Evolutionary conservation across 2,113 vertebrate genomes (phyloP).

Genomic region (Antidorcas marsupialis): DNA sequence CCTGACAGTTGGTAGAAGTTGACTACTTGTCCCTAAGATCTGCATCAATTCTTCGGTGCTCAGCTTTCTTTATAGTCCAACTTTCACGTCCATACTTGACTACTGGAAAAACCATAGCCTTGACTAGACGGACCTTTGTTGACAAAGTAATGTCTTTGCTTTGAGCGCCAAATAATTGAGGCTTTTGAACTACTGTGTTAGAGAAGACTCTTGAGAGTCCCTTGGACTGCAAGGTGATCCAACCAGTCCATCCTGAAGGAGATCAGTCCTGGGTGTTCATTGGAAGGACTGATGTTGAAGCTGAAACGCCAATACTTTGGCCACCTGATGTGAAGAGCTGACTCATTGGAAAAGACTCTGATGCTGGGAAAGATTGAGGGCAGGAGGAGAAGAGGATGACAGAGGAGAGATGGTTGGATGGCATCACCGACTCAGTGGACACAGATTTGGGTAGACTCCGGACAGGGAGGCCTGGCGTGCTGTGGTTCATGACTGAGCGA

Average conservation of each 20-base stretch:
- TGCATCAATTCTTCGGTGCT: not conserved
- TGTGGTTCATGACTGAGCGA: not conserved
- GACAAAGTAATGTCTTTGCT: not conserved
- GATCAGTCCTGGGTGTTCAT: not conserved
- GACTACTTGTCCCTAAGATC: not conserved
- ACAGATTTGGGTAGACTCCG: accelerated
- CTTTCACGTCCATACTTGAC: not conserved
- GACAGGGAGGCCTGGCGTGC: not conserved
- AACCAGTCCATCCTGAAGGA: not conserved
- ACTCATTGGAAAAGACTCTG: not conserved
- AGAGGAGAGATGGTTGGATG: not conserved
- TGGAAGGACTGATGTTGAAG: not conserved
- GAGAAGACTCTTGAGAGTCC: not conserved
- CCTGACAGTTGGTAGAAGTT: not conserved
- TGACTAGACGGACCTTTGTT: not conserved
- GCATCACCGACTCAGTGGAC: not conserved
- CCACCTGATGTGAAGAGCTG: not conserved
- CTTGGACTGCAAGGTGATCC: not conserved
- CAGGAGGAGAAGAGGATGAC: accelerated
- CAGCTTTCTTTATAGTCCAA: not conserved
- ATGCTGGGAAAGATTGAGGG: not conserved
- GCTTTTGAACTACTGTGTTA: not conserved
- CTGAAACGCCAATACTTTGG: not conserved
- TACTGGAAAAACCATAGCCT: not conserved
- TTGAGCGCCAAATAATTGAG: not conserved